phyloP scores from a whole-genome alignment of 2,797 vertebrate genomes.

The Hippopotamyrus pictus region DNA sequence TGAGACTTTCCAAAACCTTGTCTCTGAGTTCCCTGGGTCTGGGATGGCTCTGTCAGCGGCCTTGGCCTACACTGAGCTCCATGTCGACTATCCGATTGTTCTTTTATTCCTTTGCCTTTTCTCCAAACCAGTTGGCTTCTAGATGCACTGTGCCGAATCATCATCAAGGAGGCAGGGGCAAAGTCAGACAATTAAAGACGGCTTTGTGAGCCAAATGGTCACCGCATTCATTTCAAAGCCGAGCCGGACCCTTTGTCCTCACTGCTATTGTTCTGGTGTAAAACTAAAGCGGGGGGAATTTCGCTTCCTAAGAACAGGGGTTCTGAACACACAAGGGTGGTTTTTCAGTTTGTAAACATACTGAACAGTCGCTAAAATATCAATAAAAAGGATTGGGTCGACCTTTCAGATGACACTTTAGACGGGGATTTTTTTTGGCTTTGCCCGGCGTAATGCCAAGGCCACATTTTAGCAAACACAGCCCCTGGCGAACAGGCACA shows the following conservation, averaged over 20 bases:
- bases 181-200: constrained; percentile 54
- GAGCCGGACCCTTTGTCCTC: constrained; percentile 40
- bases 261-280: constrained; percentile 46
- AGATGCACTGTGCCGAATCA: constrained; percentile 46
- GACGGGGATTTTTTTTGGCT: background rate
- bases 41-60: constrained; percentile 53
- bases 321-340: constrained; percentile 15
- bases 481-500: constrained; percentile 23
- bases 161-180: constrained; percentile 47
- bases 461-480: constrained; percentile 17
- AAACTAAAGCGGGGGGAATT: constrained; percentile 29
- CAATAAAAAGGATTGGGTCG: background rate
- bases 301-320: constrained; percentile 27
- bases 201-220: constrained; percentile 42
- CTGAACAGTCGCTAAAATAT: constrained; percentile 23
- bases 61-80: constrained; percentile 61
- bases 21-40: constrained; percentile 60
- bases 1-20: constrained; percentile 68
- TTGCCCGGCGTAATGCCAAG: background rate
- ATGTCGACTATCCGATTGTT: constrained; percentile 57
- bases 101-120: constrained; percentile 46
- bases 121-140: constrained; percentile 52
- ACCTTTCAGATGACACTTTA: background rate
- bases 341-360: constrained; percentile 18
- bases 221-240: constrained; percentile 42